phyloP scores from a whole-genome alignment of 1,140 invertebrate species.

The Anastrepha ludens region DNA sequence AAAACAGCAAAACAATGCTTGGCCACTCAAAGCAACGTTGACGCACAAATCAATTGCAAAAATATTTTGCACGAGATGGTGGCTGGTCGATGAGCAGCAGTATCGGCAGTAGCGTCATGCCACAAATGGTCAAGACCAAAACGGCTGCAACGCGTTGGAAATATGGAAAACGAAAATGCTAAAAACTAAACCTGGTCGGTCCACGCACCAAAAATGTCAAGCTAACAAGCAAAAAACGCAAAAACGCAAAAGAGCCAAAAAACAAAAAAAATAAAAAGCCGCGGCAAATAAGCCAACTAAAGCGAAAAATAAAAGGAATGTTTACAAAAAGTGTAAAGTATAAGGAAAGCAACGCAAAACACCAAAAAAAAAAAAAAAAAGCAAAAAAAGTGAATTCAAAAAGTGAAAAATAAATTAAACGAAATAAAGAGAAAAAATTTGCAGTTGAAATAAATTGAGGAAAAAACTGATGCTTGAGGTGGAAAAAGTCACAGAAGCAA shows the following conservation, averaged over 20 bases:
- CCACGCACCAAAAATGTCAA: constrained; percentile 49
- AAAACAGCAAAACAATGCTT: neutral
- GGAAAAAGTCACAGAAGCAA: constrained; percentile 63
- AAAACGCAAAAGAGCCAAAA: neutral
- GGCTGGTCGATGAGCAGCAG: neutral
- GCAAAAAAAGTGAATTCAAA: neutral
- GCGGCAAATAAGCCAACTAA: neutral
- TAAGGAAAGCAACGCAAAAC: neutral
- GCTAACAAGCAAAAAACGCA: constrained; percentile 36
- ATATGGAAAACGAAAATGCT: neutral
- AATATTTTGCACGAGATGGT: constrained; percentile 29
- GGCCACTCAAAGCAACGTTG: neutral
- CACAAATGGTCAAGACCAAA: constrained; percentile 50
- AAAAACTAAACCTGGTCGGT: constrained; percentile 23
- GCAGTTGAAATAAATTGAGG: neutral
- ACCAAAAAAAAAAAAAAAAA: neutral
- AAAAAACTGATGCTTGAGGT: constrained; percentile 42
- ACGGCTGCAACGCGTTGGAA: neutral
- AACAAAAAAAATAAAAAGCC: neutral
- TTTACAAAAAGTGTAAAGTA: constrained; percentile 31
- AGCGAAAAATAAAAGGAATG: neutral
- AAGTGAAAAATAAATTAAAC: neutral
- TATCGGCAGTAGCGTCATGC: constrained; percentile 20
- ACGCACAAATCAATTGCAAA: constrained; percentile 47
- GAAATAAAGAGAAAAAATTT: neutral